phyloP scores from a whole-genome alignment of 1,140 invertebrate genomes.

The Lordiphosa collinella region DNA sequence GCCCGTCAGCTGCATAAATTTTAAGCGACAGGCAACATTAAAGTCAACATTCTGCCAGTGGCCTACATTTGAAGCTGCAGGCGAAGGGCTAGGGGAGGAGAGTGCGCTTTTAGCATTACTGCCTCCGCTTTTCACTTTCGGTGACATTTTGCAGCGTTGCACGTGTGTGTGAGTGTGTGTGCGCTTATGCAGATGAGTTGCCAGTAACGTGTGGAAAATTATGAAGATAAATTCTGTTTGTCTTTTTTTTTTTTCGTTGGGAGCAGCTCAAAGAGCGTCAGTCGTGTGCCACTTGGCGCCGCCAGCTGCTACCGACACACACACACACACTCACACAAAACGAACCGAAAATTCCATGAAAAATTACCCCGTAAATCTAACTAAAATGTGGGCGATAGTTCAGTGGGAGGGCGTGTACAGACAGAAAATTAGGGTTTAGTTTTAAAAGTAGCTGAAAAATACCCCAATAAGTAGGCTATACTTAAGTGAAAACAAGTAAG shows the following conservation, averaged over 20 bases:
- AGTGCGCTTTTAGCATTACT: conserved; percentile 56
- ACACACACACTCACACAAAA: conserved; percentile 2
- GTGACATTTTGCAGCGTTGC: conserved; percentile 62
- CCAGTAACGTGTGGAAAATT: conserved; percentile 69
- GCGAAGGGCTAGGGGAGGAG: not conserved
- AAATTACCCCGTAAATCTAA: conserved; percentile 48
- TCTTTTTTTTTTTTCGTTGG: conserved; percentile 38
- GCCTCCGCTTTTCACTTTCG: conserved; percentile 67
- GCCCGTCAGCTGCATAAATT: conserved; percentile 71
- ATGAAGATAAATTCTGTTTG: conserved; percentile 69
- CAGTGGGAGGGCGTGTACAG: not conserved
- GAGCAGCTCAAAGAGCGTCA: conserved; percentile 41
- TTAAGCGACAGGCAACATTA: conserved; percentile 68
- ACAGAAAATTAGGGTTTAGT: not conserved
- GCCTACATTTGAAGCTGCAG: conserved; percentile 45
- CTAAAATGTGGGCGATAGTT: conserved; percentile 39
- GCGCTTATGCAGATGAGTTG: conserved; percentile 68
- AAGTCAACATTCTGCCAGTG: conserved; percentile 74
- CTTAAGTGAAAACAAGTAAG: no score
- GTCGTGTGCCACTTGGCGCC: conserved; percentile 45
- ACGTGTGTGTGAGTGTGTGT: conserved; percentile 11
- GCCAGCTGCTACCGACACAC: conserved; percentile 54
- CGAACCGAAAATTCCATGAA: conserved; percentile 39
- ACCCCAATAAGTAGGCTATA: not conserved
- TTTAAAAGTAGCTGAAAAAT: not conserved